phyloP scores from a whole-genome alignment of 2,888 invertebrate species.

The Criorhina ranunculi region DNA sequence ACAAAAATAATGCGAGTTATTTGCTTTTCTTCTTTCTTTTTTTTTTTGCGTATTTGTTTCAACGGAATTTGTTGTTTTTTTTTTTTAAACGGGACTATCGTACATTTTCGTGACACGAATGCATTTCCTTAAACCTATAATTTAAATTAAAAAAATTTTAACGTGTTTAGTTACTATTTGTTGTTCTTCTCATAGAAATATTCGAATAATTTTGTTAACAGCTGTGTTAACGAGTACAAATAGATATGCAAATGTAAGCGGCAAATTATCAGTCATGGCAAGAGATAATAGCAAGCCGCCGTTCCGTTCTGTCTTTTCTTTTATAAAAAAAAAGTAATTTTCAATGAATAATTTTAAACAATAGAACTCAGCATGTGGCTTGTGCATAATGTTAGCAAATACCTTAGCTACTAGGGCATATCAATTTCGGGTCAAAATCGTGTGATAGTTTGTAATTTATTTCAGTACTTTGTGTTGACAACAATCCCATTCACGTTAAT shows the following conservation, averaged over 20 bases:
- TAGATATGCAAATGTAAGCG: slow-evolving; percentile 40
- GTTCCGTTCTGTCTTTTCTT: slow-evolving; percentile 29
- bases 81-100: slow-evolving; percentile 23
- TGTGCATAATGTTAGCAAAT: not conserved
- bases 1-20: slow-evolving; percentile 12
- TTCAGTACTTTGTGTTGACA: not conserved
- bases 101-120: slow-evolving; percentile 66
- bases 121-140: slow-evolving; percentile 60
- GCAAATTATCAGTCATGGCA: slow-evolving; percentile 41
- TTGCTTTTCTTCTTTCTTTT: slow-evolving; percentile 13
- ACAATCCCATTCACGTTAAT: too few species aligned
- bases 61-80: slow-evolving; percentile 27
- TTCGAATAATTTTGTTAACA: slow-evolving; percentile 31
- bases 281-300: slow-evolving; percentile 25
- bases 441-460: slow-evolving; percentile 10
- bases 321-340: slow-evolving; percentile 32
- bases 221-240: slow-evolving; percentile 18
- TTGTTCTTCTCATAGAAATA: not conserved
- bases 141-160: slow-evolving; percentile 8
- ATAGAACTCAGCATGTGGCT: slow-evolving; percentile 15
- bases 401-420: not conserved
- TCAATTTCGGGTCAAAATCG: slow-evolving; percentile 47
- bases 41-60: not conserved
- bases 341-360: slow-evolving; percentile 44
- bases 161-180: slow-evolving; percentile 19